Percentiles rank a stretch among this genome's conserved stretches.
Evolutionary conservation across 2,113 vertebrate species (phyloP).

Genomic region (Neoarius graeffei): DNA sequence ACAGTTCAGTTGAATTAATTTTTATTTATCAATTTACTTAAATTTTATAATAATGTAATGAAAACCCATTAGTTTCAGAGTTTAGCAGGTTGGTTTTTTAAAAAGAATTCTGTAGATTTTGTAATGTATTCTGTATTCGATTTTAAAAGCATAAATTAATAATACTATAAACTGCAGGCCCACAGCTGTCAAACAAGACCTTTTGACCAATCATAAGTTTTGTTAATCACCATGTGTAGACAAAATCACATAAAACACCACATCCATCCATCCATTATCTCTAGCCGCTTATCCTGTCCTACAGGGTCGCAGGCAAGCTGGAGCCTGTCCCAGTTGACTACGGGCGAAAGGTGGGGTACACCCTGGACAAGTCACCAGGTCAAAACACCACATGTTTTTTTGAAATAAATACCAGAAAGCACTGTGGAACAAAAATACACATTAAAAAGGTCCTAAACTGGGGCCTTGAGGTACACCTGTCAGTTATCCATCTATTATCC

Average conservation of each 20-base stretch:
- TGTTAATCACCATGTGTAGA: neutral
- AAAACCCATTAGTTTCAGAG: neutral
- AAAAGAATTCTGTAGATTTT: neutral
- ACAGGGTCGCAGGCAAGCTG: too few species aligned
- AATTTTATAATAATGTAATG: neutral
- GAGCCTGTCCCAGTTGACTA: too few species aligned
- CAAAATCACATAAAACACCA: neutral
- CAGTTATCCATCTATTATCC: too few species aligned
- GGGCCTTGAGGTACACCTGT: neutral
- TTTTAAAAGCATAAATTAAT: neutral
- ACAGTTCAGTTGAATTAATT: neutral
- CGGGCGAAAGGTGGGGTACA: too few species aligned
- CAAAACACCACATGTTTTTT: neutral
- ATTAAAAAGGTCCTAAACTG: neutral
- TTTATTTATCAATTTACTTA: neutral
- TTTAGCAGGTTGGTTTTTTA: neutral
- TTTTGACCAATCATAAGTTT: neutral
- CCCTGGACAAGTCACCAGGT: too few species aligned
- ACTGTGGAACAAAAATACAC: neutral
- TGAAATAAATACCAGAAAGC: neutral
- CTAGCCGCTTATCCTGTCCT: too few species aligned
- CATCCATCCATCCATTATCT: too few species aligned
- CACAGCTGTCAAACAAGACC: neutral
- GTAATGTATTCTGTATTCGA: neutral
- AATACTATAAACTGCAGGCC: neutral